Conservation (phyloP, 2,888 invertebrate species). For the Branchellion lobata region DNA sequence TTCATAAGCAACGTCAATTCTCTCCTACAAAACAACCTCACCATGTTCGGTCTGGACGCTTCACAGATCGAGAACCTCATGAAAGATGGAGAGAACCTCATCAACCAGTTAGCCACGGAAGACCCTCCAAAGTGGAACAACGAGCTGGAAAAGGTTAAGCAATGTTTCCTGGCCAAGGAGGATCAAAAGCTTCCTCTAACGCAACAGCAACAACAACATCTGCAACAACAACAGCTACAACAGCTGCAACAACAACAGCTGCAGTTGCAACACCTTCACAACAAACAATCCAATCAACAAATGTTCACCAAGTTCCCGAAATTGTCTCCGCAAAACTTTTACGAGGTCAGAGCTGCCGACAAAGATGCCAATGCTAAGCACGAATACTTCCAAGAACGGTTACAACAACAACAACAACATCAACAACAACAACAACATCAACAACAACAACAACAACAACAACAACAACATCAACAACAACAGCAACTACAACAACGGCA, state of each 20-base stretch:
- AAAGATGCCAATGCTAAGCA: neutral
- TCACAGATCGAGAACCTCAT: slow-evolving; percentile 25
- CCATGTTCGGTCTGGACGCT: slow-evolving; percentile 2
- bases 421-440: neutral
- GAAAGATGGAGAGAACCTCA: slow-evolving; percentile 18
- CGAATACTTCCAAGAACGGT: neutral
- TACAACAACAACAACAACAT: neutral
- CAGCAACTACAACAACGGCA: too few species aligned
- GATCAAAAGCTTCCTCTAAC: neutral
- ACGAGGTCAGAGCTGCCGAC: neutral
- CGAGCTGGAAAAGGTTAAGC: neutral
- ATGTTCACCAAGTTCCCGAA: neutral
- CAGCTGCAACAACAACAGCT: slow-evolving; percentile 16
- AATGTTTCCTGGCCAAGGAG: slow-evolving; percentile 1
- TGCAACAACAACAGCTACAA: neutral
- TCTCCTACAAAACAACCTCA: neutral
- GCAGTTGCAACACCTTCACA: neutral
- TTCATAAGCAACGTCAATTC: slow-evolving; percentile 3
- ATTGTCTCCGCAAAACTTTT: neutral
- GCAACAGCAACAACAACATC: slow-evolving; percentile 10
- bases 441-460: neutral
- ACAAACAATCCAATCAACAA: slow-evolving; percentile 6
- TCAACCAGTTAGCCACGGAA: slow-evolving; percentile 25
- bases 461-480: neutral
- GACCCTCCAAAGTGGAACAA: neutral